Base-by-base conservation (phyloP, 2,113 vertebrate genomes). In the Anarrhichthys ocellatus region DNA sequence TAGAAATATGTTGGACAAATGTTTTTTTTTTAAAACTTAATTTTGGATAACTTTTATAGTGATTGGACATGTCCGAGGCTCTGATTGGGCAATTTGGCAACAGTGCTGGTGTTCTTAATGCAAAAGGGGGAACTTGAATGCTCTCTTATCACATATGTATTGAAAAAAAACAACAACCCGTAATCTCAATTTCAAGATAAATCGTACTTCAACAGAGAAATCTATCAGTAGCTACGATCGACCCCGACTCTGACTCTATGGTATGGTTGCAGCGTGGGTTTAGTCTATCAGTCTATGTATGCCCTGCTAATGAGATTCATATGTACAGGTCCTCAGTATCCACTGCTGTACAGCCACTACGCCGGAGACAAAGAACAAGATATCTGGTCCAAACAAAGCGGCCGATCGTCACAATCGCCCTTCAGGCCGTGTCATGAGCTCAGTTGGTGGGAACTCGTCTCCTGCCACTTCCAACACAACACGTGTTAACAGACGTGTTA, bases 381-480 rank as follows among this genome's bases (percentile, higher is more conserved):
- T 27, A 20, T 48, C 22, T 22, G 8, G 17, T 22, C n/a, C 44
- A 54, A 22, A 50, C 48, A 50, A n/a, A 27, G 13, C 20, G 58
- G 36, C 6, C 20, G 14, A 27, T 1, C 1, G 29, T 29, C 4
- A 29, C 61, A 72, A 3, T 42, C 6, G 59, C 6, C 7, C 24
- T 42, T 32, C n/a, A 42, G 59, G 50, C 59, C 15, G 32, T 27
- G 62, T 24, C 15, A 34, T 48, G 72, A n/a, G 54, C 72, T 63
- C 59, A 76, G 17, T 6, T 42, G 50, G 67, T 64, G 66, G 22
- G 64, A 70, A 6, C 42, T 4, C 4, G 44, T 72, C 48, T 54
- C 22, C 67, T 44, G 65, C 66, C 62, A 38, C 78, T 65, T 36
- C 48, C 38, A 34, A 20, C 61, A 36, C 48, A 20, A 63, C 40